Evolutionary conservation across 1,140 invertebrate species (phyloP), one percentile per base, ranked within the genome.

Genomic region (Drosophila ambigua): DNA sequence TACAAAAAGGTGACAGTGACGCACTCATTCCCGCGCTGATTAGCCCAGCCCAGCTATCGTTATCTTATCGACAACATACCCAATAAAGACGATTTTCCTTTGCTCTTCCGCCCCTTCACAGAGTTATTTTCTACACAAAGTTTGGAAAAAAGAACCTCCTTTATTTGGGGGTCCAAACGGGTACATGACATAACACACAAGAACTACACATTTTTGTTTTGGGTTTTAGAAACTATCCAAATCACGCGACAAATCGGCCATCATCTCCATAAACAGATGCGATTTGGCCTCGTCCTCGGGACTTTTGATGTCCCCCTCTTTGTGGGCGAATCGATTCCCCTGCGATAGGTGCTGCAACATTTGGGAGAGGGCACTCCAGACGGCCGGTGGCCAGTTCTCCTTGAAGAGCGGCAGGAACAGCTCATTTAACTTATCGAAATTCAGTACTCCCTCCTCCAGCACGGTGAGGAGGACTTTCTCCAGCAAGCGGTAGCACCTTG

Each of bases 181-280:
- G 35, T 53, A 49, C 26, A n/a, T 49, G 44, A 68, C 65, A 65
- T 51, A 43, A 39, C 51, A 71, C 51, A 72, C 65, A 83, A 73
- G 41, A 35, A 55, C 57, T 15, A 44, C 9, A 20, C 39, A 23
- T 49, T 8, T 7, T n/a, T 26, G 9, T 28, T 24, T 16, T 43
- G 20, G 4, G 39, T 8, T 59, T 87, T 85, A 85, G 65, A 87
- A 87, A 59, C 65, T 87, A 87, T 92, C 91, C 50, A 92, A 49
- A 79, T 92, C 91, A 23, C 88, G 71, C 5, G 91, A 85, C 11
- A 92, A 63, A 76, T 92, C 91, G 6, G 90, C 74, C 28, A 92
- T 72, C 63, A 91, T 66, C 71, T 92, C 91, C 90, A 92, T 92
- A 41, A 92, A 91, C 7, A 92, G 77, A 57, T 87, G 77, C 3